Evolutionary conservation across 2,888 invertebrate genomes (phyloP).

Genomic region (Acheta domesticus): DNA sequence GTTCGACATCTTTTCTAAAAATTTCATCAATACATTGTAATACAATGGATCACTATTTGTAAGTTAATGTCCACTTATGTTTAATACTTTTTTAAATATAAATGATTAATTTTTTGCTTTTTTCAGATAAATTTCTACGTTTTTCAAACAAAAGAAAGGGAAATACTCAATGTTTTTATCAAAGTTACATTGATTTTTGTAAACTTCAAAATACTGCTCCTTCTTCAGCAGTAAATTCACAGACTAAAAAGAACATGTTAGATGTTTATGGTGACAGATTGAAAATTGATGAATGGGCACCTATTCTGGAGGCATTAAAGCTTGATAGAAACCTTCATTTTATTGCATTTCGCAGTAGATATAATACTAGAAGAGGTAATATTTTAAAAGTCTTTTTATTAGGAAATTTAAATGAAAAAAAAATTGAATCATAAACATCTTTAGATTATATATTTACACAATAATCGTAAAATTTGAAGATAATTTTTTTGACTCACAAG

Average conservation of each 20-base stretch:
- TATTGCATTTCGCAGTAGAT: constrained; percentile 62
- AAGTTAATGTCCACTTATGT: too few relatives aligned
- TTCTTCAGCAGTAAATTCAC: constrained; percentile 42
- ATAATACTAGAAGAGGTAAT: constrained; percentile 38
- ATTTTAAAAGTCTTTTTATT: too few relatives aligned
- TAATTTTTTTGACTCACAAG: too few relatives aligned
- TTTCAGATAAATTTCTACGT: constrained; percentile 29
- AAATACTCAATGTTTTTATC: constrained; percentile 43
- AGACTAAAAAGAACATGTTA: constrained; percentile 44
- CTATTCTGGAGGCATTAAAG: constrained; percentile 67
- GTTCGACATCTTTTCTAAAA: too few relatives aligned
- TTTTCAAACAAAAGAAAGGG: constrained; percentile 33
- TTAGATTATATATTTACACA: too few relatives aligned
- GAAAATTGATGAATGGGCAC: constrained; percentile 71
- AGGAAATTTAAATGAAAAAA: too few relatives aligned
- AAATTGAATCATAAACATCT: too few relatives aligned
- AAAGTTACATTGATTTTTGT: constrained; percentile 47
- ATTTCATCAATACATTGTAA: too few relatives aligned
- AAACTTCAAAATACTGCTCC: constrained; percentile 44
- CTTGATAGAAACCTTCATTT: constrained; percentile 68
- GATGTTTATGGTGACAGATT: constrained; percentile 74
- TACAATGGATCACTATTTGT: too few relatives aligned
- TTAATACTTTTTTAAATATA: too few relatives aligned
- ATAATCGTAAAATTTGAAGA: too few relatives aligned
- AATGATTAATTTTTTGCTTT: background rate